Conservation (phyloP, 2,888 invertebrate genomes). For the Bugula neritina region DNA sequence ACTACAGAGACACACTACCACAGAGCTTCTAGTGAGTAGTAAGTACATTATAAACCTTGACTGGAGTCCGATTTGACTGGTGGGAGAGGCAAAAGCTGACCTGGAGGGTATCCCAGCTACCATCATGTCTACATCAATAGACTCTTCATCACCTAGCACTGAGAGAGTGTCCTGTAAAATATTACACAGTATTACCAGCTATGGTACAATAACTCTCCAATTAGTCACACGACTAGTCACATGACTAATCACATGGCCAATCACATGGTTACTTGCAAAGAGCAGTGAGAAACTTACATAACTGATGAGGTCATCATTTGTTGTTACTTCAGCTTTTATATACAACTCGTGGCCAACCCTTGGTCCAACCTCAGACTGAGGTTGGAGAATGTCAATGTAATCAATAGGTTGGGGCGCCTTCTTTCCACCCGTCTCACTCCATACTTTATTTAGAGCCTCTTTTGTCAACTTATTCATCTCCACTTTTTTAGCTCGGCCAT, state of each 20-base stretch:
- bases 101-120: constrained; percentile 9
- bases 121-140: constrained; percentile 3
- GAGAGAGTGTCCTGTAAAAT: neutral
- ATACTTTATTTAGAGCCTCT: constrained; percentile 36
- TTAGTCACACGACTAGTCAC: no score
- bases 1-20: neutral
- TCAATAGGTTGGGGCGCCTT: neutral
- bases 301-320: neutral
- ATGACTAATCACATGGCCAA: neutral
- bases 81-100: constrained; percentile 6
- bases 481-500: constrained; percentile 39
- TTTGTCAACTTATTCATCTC: constrained; percentile 36
- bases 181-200: neutral
- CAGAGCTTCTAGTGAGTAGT: neutral
- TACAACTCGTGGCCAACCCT: neutral
- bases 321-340: neutral
- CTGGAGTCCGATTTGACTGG: neutral
- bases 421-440: constrained; percentile 33
- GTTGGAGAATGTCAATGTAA: constrained; percentile 2
- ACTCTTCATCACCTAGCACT: constrained; percentile 2
- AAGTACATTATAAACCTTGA: no score
- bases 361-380: neutral
- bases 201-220: no score
- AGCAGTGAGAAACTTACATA: neutral
- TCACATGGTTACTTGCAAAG: neutral